Percentiles rank a stretch among this genome's conserved stretches.
Conservation (phyloP, 2,113 vertebrate genomes). For the Oncorhynchus nerka region DNA sequence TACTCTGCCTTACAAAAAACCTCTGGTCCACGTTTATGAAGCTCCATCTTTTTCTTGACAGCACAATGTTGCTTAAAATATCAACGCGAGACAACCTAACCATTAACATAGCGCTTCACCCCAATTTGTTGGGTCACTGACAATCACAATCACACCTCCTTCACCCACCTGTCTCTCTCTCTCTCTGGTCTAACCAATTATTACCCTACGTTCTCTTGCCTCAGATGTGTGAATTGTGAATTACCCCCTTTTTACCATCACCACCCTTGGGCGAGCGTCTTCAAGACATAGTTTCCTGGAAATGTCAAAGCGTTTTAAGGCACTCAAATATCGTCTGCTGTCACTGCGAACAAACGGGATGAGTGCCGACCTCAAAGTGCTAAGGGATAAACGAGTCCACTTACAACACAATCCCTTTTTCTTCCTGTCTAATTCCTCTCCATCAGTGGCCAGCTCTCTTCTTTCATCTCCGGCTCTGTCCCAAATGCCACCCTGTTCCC, state of each 20-base stretch:
- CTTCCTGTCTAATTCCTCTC: constrained; percentile 43
- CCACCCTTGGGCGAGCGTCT: constrained; percentile 35
- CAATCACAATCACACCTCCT: constrained; percentile 34
- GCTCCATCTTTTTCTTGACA: constrained; percentile 41
- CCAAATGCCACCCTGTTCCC: no score
- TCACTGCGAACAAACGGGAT: constrained; percentile 46
- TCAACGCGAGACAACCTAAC: constrained; percentile 15
- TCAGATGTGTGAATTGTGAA: constrained; percentile 52
- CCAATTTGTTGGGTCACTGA: constrained; percentile 53
- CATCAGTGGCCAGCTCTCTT: constrained; percentile 13
- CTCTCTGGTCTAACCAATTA: constrained; percentile 27
- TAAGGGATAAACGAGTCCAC: constrained; percentile 59
- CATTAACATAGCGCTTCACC: constrained; percentile 53
- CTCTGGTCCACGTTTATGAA: neutral
- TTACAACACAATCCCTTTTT: constrained; percentile 52
- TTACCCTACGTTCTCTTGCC: constrained; percentile 18
- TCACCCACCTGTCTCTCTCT: no score
- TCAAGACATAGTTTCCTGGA: constrained; percentile 45
- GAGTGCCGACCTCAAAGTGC: constrained; percentile 57
- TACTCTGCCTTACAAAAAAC: neutral
- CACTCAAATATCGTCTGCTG: constrained; percentile 59
- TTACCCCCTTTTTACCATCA: constrained; percentile 47
- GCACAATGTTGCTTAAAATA: constrained; percentile 38
- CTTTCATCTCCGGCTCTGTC: constrained; percentile 30
- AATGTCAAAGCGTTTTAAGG: constrained; percentile 69